Conservation (phyloP, 2,888 invertebrate species). For the Eurytoma californica region DNA sequence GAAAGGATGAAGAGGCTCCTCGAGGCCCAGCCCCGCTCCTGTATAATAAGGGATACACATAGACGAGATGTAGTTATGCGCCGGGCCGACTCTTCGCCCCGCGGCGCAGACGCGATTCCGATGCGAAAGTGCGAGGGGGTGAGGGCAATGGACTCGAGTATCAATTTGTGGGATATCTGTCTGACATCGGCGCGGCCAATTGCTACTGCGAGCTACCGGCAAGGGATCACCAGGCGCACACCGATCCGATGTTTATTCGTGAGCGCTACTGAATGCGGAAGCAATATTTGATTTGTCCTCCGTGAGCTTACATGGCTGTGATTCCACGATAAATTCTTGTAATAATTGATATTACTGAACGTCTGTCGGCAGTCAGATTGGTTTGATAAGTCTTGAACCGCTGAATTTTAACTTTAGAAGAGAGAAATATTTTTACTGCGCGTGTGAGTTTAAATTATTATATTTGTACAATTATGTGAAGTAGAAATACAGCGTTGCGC, state of each 20-base stretch:
- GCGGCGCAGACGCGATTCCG: background rate
- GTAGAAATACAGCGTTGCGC: no score
- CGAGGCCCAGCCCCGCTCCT: background rate
- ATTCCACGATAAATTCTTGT: no score
- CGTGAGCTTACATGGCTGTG: no score
- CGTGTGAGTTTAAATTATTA: no score
- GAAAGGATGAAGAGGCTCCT: slow-evolving; percentile 4
- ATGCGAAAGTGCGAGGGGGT: background rate
- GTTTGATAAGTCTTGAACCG: no score
- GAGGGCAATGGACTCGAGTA: slow-evolving; percentile 30
- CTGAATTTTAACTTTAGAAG: no score
- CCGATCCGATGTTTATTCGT: slow-evolving; percentile 21
- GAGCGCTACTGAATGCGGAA: slow-evolving; percentile 5
- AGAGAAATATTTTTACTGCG: no score
- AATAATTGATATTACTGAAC: no score
- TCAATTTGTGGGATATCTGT: slow-evolving; percentile 46
- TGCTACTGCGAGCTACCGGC: background rate
- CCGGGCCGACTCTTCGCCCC: no score
- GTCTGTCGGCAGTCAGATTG: no score
- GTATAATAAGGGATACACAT: slow-evolving; percentile 3
- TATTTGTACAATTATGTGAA: no score
- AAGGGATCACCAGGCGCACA: background rate
- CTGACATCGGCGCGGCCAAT: slow-evolving; percentile 35
- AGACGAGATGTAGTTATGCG: background rate
- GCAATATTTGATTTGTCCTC: background rate